Conservation (phyloP, 2,888 invertebrate genomes). For the Pinctada fucata region DNA sequence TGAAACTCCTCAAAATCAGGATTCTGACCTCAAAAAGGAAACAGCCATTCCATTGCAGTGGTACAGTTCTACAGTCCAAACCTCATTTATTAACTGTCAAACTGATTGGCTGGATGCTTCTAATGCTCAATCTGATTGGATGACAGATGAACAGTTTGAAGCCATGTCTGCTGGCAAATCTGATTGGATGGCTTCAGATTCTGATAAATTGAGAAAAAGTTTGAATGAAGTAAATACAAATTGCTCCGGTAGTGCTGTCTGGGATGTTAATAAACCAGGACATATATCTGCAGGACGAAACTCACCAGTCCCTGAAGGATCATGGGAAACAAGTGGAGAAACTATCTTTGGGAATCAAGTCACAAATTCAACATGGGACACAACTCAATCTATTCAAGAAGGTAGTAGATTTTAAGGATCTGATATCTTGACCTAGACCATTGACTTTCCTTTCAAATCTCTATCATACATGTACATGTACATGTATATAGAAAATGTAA, state of each 20-base stretch:
- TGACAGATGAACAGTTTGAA: background rate
- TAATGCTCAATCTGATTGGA: background rate
- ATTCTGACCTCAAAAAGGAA: background rate
- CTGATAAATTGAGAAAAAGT: conserved; percentile 16
- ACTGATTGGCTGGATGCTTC: background rate
- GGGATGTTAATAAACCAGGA: conserved; percentile 7
- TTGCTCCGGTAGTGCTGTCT: conserved; percentile 8
- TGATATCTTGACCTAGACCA: too few relatives aligned
- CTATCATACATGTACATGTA: too few relatives aligned
- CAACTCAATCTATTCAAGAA: background rate
- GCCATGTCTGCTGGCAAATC: background rate
- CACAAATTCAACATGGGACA: conserved; percentile 10
- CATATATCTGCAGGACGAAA: conserved; percentile 14
- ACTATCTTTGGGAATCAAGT: background rate
- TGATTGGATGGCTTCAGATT: conserved; percentile 16
- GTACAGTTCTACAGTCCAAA: background rate
- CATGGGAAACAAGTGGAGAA: conserved; percentile 6
- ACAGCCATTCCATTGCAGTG: background rate
- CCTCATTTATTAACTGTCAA: background rate
- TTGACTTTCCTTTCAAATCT: too few relatives aligned
- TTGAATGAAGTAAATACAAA: conserved; percentile 17
- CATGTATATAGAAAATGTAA: too few relatives aligned
- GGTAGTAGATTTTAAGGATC: too few relatives aligned
- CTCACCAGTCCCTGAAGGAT: conserved; percentile 3
- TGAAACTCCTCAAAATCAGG: background rate